Percentiles rank a stretch among this genome's conserved stretches.
phyloP scores from a whole-genome alignment of 2,888 invertebrate genomes.

The Drosophila borealis region DNA sequence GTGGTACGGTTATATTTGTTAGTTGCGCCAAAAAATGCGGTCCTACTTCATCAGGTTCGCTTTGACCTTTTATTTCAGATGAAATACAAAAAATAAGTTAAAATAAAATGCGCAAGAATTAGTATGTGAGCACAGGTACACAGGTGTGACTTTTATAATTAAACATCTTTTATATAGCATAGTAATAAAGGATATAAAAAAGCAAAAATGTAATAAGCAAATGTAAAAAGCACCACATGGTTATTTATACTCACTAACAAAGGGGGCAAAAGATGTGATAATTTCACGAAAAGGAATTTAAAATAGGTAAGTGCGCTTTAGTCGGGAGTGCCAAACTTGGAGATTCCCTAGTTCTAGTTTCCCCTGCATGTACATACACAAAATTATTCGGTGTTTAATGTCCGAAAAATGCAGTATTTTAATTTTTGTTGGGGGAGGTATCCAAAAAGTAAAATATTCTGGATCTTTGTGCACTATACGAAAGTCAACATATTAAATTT shows the following conservation, averaged over 20 bases:
- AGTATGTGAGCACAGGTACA: conserved; percentile 26
- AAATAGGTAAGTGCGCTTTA: no score
- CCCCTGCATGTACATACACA: no score
- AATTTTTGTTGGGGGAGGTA: no score
- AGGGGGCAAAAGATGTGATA: neutral
- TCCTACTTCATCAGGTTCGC: conserved; percentile 87
- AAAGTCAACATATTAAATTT: no score
- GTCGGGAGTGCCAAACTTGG: no score
- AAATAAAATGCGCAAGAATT: conserved; percentile 7
- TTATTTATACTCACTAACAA: neutral
- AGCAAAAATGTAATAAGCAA: conserved; percentile 11
- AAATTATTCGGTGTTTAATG: no score
- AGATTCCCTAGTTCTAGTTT: no score
- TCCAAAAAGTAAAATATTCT: no score
- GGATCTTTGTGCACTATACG: no score
- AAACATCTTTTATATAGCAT: no score
- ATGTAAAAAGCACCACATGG: conserved; percentile 13
- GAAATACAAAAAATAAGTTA: conserved; percentile 8
- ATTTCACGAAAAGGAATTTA: neutral
- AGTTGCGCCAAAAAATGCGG: conserved; percentile 94
- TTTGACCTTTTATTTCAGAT: conserved; percentile 87
- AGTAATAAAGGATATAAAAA: neutral
- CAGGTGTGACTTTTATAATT: no score
- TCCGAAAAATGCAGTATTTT: no score
- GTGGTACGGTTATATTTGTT: conserved; percentile 94